Conservation (phyloP, 2,888 invertebrate genomes). For the Tipula unca region DNA sequence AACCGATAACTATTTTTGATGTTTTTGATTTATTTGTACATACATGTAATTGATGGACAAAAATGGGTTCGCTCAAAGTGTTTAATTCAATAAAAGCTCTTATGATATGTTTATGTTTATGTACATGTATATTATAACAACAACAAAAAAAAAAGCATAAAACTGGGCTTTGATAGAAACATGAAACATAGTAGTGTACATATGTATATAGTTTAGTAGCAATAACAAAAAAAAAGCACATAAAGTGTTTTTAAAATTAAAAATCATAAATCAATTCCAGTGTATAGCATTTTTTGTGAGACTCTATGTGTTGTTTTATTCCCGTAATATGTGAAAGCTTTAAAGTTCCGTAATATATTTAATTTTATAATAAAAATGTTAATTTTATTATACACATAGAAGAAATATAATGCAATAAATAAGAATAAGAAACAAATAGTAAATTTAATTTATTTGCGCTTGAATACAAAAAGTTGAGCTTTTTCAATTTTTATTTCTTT, state of each 20-base stretch:
- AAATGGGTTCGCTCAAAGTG: neutral
- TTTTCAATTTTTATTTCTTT: neutral
- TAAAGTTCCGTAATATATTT: neutral
- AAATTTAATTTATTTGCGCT: neutral
- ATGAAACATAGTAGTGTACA: neutral
- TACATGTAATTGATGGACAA: neutral
- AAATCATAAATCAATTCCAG: neutral
- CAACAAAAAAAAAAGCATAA: neutral
- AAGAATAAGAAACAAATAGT: neutral
- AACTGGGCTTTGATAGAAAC: neutral
- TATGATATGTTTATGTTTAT: neutral
- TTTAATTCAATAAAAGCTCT: neutral
- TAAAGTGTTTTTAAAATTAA: conserved; percentile 14
- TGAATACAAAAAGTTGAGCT: neutral
- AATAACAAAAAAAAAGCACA: neutral
- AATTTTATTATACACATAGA: neutral
- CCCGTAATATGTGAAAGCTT: neutral
- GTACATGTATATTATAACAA: neutral
- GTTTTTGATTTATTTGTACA: neutral
- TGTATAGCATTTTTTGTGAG: neutral
- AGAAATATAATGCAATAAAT: neutral
- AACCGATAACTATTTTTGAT: neutral
- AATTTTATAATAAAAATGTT: neutral
- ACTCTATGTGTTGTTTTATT: neutral
- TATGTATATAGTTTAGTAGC: neutral